A percentile compares a stretch with the other conserved stretches of the same genome.
These are phyloP conservation scores for Masnerella sp. DNA, from an alignment of 2,888 invertebrate genomes.

Conservation along the genomic window DNA sequence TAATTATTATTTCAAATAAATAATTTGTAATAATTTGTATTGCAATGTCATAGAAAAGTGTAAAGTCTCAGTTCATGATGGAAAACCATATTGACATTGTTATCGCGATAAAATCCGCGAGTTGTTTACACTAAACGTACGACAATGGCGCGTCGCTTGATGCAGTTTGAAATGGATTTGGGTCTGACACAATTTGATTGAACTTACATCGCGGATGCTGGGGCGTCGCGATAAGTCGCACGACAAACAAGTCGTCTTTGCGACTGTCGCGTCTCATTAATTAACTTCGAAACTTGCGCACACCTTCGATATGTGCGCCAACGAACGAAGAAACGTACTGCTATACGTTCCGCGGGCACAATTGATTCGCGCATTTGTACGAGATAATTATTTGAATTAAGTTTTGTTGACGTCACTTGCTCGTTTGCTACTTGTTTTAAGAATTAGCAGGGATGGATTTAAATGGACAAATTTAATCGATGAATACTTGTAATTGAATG, in stretches of 20 bases:
- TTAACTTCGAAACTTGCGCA: slow-evolving; percentile 39
- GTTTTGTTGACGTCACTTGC: too few relatives aligned
- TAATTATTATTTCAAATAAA: too few relatives aligned
- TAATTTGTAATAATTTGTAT: too few relatives aligned
- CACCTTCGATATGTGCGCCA: slow-evolving; percentile 30
- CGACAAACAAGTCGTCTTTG: slow-evolving; percentile 37
- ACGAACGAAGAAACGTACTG: slow-evolving; percentile 37
- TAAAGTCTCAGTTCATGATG: too few relatives aligned
- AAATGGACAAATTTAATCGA: too few relatives aligned
- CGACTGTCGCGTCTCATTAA: slow-evolving; percentile 38
- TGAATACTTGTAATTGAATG: too few relatives aligned
- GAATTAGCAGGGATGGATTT: too few relatives aligned
- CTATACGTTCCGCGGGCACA: slow-evolving; percentile 18
- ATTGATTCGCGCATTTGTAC: neutral
- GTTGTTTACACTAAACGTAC: neutral
- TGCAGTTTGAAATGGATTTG: neutral
- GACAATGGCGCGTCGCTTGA: neutral
- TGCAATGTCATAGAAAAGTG: too few relatives aligned
- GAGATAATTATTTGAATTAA: neutral
- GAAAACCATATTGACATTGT: too few relatives aligned
- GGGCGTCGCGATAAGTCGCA: neutral
- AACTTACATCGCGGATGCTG: neutral
- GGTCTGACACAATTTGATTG: neutral
- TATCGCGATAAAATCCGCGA: too few relatives aligned
- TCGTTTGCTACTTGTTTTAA: too few relatives aligned